A percentile compares a stretch with the other conserved stretches of the same genome.
Evolutionary conservation across 1,140 invertebrate genomes (phyloP).

Genomic region (Chironomus tepperi): DNA sequence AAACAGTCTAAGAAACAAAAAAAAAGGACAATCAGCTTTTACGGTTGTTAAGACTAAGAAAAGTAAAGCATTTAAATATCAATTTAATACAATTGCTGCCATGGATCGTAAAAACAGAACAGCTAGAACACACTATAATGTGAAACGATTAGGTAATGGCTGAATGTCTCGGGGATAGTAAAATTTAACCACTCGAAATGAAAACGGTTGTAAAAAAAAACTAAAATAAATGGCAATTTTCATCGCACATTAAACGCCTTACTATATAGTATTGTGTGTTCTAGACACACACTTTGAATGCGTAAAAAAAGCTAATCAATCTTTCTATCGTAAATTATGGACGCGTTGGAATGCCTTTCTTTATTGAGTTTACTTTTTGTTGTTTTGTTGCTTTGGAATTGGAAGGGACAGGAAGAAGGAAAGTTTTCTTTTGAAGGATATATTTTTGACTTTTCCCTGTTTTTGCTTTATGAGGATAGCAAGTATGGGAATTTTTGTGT

Average conservation of each 20-base stretch:
- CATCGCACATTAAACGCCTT: constrained; percentile 20
- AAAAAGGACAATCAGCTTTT: constrained; percentile 7
- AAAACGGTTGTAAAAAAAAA: constrained; percentile 17
- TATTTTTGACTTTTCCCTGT: not conserved
- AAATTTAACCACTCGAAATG: constrained; percentile 1
- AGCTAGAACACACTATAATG: not conserved
- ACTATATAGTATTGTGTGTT: not conserved
- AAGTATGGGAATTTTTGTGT: no score
- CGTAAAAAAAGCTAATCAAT: constrained; percentile 24
- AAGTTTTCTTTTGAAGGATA: not conserved
- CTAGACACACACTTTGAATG: not conserved
- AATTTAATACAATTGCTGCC: constrained; percentile 21
- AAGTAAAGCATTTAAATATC: constrained; percentile 9
- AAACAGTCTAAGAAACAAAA: not conserved
- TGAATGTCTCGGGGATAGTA: constrained; percentile 5
- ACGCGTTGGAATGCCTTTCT: not conserved
- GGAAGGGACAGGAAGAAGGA: not conserved
- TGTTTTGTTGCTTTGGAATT: not conserved
- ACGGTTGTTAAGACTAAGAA: constrained; percentile 11
- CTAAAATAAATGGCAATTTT: constrained; percentile 20
- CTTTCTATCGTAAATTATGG: constrained; percentile 20
- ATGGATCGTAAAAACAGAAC: constrained; percentile 18
- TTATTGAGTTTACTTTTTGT: no score
- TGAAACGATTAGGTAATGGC: constrained; percentile 17
- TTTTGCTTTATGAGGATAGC: no score